A percentile compares a stretch with the other conserved stretches of the same genome.
Evolutionary conservation across 2,113 vertebrate species (phyloP).

Genomic region (Pangasianodon gigas): DNA sequence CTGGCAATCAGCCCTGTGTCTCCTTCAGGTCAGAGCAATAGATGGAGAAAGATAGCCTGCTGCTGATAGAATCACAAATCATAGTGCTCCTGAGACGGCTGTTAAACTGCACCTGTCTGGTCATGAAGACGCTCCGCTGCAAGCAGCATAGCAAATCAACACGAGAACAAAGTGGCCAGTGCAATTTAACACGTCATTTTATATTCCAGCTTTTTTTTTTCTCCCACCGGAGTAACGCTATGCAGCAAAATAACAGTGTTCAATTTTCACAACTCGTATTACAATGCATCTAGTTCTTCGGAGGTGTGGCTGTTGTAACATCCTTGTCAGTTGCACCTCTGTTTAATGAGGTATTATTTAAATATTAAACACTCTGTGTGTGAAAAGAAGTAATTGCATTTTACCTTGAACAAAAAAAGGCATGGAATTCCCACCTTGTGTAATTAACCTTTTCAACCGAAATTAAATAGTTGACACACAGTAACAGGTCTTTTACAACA

Average conservation of each 20-base stretch:
- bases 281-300: neutral
- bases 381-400: conserved; percentile 17
- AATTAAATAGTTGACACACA: conserved; percentile 31
- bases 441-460: conserved; percentile 5
- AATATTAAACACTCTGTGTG: conserved; percentile 9
- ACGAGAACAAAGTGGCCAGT: conserved; percentile 1
- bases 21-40: conserved; percentile 59
- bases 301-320: neutral
- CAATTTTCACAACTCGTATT: neutral
- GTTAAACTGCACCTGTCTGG: conserved; percentile 48
- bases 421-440: conserved; percentile 4
- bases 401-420: neutral
- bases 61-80: conserved; percentile 62
- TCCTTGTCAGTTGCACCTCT: neutral
- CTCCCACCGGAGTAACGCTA: neutral
- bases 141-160: conserved; percentile 45
- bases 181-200: conserved; percentile 4
- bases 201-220: conserved; percentile 3
- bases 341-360: conserved; percentile 20
- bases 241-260: neutral
- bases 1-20: conserved; percentile 61
- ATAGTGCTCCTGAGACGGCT: conserved; percentile 42
- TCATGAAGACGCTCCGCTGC: conserved; percentile 40
- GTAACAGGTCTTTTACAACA: conserved; percentile 23
- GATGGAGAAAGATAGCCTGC: conserved; percentile 59